Percentiles rank a stretch among this genome's conserved stretches.
phyloP scores from a whole-genome alignment of 2,797 vertebrate species.

The Oreochromis mossambicus region DNA sequence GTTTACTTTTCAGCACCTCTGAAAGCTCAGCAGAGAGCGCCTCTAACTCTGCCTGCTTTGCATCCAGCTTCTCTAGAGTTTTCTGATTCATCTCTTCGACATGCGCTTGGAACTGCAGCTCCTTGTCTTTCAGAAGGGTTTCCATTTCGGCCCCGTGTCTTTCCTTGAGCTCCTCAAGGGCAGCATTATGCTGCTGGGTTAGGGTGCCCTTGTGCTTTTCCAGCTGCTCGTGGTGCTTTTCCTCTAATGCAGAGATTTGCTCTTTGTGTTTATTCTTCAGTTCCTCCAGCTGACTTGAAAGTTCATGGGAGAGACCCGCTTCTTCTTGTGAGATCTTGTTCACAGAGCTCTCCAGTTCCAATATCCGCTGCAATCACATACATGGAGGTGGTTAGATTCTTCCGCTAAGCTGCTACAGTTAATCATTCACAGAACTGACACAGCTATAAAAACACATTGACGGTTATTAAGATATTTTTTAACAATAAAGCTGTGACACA shows the following conservation, averaged over 20 bases:
- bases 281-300: slow-evolving; percentile 75
- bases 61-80: slow-evolving; percentile 86
- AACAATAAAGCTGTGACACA: background rate
- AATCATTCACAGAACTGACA: background rate
- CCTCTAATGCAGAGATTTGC: slow-evolving; percentile 77
- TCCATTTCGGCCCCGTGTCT: slow-evolving; percentile 77
- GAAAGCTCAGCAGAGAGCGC: slow-evolving; percentile 82
- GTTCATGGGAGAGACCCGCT: slow-evolving; percentile 69
- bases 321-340: slow-evolving; percentile 76
- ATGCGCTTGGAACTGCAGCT: slow-evolving; percentile 82
- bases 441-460: background rate
- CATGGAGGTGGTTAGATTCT: background rate
- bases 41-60: slow-evolving; percentile 89
- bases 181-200: slow-evolving; percentile 71
- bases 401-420: background rate
- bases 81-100: slow-evolving; percentile 93
- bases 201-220: slow-evolving; percentile 74
- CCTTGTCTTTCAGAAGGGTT: slow-evolving; percentile 82
- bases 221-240: slow-evolving; percentile 80
- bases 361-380: slow-evolving; percentile 83
- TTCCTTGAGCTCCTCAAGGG: slow-evolving; percentile 77
- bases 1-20: slow-evolving; percentile 76
- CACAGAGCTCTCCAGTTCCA: slow-evolving; percentile 90
- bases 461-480: background rate
- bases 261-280: slow-evolving; percentile 79